Base-by-base conservation (phyloP, 1,140 invertebrate species). In the Melanaphis sacchari region DNA sequence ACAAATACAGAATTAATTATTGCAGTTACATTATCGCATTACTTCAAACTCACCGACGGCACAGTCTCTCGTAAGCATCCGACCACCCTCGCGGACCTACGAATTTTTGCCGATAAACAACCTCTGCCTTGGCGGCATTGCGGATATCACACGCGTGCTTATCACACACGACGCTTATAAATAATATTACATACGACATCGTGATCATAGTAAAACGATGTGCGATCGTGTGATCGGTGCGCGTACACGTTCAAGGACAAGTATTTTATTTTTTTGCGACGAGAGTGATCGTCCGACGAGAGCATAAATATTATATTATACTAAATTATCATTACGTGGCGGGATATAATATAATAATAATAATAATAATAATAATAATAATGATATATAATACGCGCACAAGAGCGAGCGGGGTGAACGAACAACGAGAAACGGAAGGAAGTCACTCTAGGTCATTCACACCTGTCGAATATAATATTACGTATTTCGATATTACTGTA, bases 361-460 rank as follows among this genome's bases (percentile, higher is more conserved):
- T 26, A 1, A 76, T 76, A 76, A 76, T n/a, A 76, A 76, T 76
- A 76, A 76, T n/a, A 76, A n/a, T 52, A 24, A 52, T 52, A 52
- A 52, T 52, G 24, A 52, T 54, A 54, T 54, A 76, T 76, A 76
- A 76, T n/a, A 76, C 59, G 31, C 59, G 31, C 59, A 18, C 59
- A 6, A 18, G 15, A 38, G 46, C 46, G 88, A 26, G 38, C 36
- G 52, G 43, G 91, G 54, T 84, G 91, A 93, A 93, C 91, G 91
- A 93, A 93, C 91, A 40, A 49, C 88, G 3, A n/a, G 91, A 81
- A 93, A 93, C 91, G 91, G 91, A 93, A 93, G 91, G 91, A 93
- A 93, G 91, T 85, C 91, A 93, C 91, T 84, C n/a, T 93, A 93
- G 91, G 91, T 93, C 91, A 84, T 93, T 93, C 91, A 93, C 91